A percentile compares a stretch with the other conserved stretches of the same genome.
Evolutionary conservation across 2,888 invertebrate genomes (phyloP).

Genomic region (Ligdia adustata): DNA sequence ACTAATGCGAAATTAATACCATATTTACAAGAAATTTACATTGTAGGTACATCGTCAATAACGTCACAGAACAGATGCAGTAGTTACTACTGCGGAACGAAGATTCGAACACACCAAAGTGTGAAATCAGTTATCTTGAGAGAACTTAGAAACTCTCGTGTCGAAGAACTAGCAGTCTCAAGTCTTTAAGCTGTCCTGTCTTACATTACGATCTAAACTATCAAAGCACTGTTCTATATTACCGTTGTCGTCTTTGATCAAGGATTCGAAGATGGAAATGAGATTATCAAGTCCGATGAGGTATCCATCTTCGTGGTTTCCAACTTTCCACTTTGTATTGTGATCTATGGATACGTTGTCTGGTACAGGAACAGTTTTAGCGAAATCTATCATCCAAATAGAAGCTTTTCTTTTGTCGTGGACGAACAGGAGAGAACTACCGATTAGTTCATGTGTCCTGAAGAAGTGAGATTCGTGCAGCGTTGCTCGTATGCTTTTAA

Average conservation of each 20-base stretch:
- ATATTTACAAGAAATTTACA: conserved; percentile 68
- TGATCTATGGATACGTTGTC: conserved; percentile 90
- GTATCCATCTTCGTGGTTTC: conserved; percentile 98
- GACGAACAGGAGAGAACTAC: conserved; percentile 97
- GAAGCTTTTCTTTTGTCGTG: conserved; percentile 95
- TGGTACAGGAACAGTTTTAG: conserved; percentile 95
- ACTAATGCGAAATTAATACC: conserved; percentile 60
- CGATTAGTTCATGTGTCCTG: conserved; percentile 95
- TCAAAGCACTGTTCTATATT: conserved; percentile 69
- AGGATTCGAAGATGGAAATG: conserved; percentile 91
- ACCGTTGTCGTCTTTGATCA: conserved; percentile 77
- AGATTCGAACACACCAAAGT: conserved; percentile 49
- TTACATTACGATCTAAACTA: conserved; percentile 66
- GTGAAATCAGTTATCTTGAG: conserved; percentile 52
- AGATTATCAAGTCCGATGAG: conserved; percentile 95
- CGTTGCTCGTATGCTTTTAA: conserved; percentile 92
- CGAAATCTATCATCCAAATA: conserved; percentile 99
- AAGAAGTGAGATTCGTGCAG: conserved; percentile 95
- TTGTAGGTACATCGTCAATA: conserved; percentile 50
- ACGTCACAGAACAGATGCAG: conserved; percentile 31
- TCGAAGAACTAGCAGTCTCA: conserved; percentile 51
- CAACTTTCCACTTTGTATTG: conserved; percentile 94
- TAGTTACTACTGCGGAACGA: conserved; percentile 42
- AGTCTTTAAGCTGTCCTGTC: conserved; percentile 73
- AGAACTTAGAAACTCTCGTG: conserved; percentile 34